Conservation (phyloP, 1,140 invertebrate genomes). For the Metopolophium dirhodum region DNA sequence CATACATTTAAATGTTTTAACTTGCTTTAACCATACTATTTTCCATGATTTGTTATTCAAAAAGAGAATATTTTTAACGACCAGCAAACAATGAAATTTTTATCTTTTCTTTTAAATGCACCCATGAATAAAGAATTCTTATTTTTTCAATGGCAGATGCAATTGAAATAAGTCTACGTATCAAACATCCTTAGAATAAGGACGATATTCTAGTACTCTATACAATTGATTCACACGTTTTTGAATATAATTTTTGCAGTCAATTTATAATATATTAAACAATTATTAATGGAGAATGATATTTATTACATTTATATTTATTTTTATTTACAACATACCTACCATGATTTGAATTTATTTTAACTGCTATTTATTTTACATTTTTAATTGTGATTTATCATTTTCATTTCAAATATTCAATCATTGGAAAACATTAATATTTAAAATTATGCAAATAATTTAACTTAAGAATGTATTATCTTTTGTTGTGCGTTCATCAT, state of each 20-base stretch:
- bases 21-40: no score
- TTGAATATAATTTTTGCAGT: neutral
- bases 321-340: no score
- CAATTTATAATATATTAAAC: neutral
- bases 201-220: neutral
- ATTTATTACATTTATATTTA: no score
- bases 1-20: conserved; percentile 34
- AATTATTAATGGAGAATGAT: no score
- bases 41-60: neutral
- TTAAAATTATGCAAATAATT: neutral
- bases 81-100: neutral
- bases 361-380: no score
- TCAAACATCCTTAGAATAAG: neutral
- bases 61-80: conserved; percentile 40
- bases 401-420: neutral
- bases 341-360: no score
- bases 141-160: neutral
- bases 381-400: neutral
- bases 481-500: neutral
- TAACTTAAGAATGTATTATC: neutral
- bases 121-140: neutral
- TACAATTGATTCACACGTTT: neutral
- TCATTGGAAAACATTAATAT: neutral
- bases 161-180: neutral
- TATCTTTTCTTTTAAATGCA: neutral